Percentiles rank a stretch among this genome's conserved stretches.
These are phyloP conservation scores for Drosophila picticornis DNA, from an alignment of 2,888 invertebrate species.

Conservation along the genomic window DNA sequence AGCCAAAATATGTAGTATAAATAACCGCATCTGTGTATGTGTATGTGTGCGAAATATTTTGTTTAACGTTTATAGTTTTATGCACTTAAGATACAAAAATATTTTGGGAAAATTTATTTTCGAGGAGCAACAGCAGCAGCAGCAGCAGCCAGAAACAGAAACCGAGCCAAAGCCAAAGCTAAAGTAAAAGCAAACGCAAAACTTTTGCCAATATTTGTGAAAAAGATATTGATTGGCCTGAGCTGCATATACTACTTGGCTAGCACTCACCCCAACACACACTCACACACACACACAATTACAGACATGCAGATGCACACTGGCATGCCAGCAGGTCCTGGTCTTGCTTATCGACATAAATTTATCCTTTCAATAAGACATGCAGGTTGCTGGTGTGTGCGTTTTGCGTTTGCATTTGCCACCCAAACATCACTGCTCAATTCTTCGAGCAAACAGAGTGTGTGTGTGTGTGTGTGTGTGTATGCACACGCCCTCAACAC, in stretches of 20 bases:
- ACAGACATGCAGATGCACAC: constrained; percentile 19
- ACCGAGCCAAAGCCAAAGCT: constrained; percentile 56
- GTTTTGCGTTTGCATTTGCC: constrained; percentile 43
- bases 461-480: constrained; percentile 17
- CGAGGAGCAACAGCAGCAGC: constrained; percentile 49
- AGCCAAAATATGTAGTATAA: constrained; percentile 73
- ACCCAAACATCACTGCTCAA: constrained; percentile 66
- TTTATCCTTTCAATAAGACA: constrained; percentile 75
- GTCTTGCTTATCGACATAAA: constrained; percentile 74
- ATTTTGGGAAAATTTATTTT: constrained; percentile 77
- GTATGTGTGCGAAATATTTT: constrained; percentile 71
- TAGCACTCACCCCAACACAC: not conserved
- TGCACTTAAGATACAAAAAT: constrained; percentile 78
- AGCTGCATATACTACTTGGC: constrained; percentile 50
- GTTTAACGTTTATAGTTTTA: constrained; percentile 81
- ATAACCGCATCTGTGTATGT: constrained; percentile 68
- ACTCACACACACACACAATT: constrained; percentile 23
- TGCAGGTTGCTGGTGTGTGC: constrained; percentile 47
- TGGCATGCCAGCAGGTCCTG: constrained; percentile 33
- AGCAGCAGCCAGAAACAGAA: constrained; percentile 38
- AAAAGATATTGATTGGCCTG: constrained; percentile 80
- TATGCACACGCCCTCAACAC: constrained; percentile 53
- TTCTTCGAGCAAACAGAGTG: constrained; percentile 73
- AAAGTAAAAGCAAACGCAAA: constrained; percentile 72
- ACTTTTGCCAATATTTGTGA: constrained; percentile 81